Base-by-base conservation (phyloP, 1,140 invertebrate genomes). In the Cydia amplana region DNA sequence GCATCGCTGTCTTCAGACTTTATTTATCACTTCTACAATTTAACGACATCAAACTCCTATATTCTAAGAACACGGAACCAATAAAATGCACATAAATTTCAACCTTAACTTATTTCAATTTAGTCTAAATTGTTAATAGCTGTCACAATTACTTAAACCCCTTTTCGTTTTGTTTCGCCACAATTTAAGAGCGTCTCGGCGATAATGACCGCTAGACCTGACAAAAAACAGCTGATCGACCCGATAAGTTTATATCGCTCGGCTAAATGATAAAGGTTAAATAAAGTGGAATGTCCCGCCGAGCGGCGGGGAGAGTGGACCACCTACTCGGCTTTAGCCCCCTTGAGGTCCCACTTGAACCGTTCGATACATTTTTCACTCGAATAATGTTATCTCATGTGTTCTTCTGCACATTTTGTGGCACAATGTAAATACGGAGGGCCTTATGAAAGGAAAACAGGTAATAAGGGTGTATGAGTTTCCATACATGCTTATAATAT, bases 361-460 rank as follows among this genome's bases (percentile, higher is more conserved):
- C 78, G 79, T 77, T 82, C 84, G 81, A 85, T 87, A 87, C 80
- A 86, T 88, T 86, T 88, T 88, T 87, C 85, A 82, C 83, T 77
- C 75, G 82, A 83, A 87, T 88, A 86, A 86, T 85, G 83, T 85
- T 88, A 87, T 87, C 84, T 82, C 85, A 80, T 81, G 60, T 60
- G 64, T 74, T 55, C 49, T n/a, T 74, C 51, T 74, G 74, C 74
- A 75, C 74, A 43, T 67, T 65, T 64, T 74, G 73, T 32, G 60
- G 74, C 28, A 36, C 28, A 32, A 36, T 70, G 65, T 70, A 70
- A 70, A 70, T 70, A 70, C 65, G 18, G 18, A 36, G 32, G 32
- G 65, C 65, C 32, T 16, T 65, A 65, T 65, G 25, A 36, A 36
- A 65, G 64, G 64, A 60, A 60, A 23, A 60, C 4, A 60, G 55